Base-by-base conservation (phyloP, 1,140 invertebrate genomes). In the Nomia melanderi region DNA sequence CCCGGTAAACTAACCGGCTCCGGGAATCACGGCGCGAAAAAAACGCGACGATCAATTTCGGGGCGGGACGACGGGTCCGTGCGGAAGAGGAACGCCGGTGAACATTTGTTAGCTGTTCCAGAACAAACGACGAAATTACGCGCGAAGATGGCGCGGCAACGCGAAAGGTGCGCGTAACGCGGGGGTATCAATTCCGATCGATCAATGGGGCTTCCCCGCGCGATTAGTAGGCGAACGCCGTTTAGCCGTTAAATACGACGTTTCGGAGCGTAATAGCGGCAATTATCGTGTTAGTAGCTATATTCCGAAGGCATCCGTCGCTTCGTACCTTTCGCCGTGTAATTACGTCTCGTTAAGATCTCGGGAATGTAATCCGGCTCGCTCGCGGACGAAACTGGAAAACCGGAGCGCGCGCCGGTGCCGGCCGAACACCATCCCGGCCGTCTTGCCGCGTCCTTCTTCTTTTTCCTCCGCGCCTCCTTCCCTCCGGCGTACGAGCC, bases 301-400 rank as follows among this genome's bases (percentile, higher is more conserved):
- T 85, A 88, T 86, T 89, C 83, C 67, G 71, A 85, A 84, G 82
- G 86, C 86, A 88, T 88, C 85, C 80, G 82, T 87, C 85, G 86
- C 82, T 85, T 84, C 82, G 88, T 86, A 88, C 86, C 85, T 88
- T 89, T 87, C 83, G 83, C 88, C 82, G 83, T 87, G 83, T 87
- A 88, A 89, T 89, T 89, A 88, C 86, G 83, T 84, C 88, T 89
- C 87, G 87, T 89, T 89, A 88, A 88, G 87, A 87, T 83, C 77
- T 86, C 85, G 84, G 82, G 81, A 87, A 86, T 81, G 82, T 73
- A 85, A 87, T 81, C 81, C 65, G 71, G 29, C 54, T 31, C 27
- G 67, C 81, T 82, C 54, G 78, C 83, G 63, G 81, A 87, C 73
- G 79, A 85, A 87, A 86, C 79, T 83, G 85, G 83, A 85, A 85